Percentiles rank a stretch among this genome's conserved stretches.
phyloP scores from a whole-genome alignment of 1,140 invertebrate genomes.

The Drosophila erecta region DNA sequence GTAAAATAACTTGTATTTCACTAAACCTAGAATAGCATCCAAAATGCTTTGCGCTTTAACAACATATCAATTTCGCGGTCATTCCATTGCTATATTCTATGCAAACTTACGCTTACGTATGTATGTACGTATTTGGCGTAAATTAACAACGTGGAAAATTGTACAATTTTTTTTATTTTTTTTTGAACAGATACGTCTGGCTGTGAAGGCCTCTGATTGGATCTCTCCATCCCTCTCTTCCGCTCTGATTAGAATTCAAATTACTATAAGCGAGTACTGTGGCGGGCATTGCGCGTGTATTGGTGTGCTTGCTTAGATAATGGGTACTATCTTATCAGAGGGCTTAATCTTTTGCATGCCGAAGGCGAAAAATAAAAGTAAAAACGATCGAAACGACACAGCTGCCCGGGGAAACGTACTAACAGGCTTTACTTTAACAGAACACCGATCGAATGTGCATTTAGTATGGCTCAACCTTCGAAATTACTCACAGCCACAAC shows the following conservation, averaged over 20 bases:
- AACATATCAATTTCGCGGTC: too few relatives aligned
- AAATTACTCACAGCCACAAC: constrained; percentile 10
- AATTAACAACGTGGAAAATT: background rate
- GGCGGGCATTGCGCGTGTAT: background rate
- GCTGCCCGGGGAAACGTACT: constrained; percentile 3
- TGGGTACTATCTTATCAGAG: constrained; percentile 36
- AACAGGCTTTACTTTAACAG: constrained; percentile 6
- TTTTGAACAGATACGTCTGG: background rate
- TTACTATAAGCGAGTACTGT: constrained; percentile 18
- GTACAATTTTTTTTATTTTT: background rate
- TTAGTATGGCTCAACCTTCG: constrained; percentile 15
- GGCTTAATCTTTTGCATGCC: constrained; percentile 46
- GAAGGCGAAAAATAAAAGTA: constrained; percentile 19
- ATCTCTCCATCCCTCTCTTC: constrained; percentile 3
- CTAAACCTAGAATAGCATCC: too few relatives aligned
- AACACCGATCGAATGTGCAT: constrained; percentile 17
- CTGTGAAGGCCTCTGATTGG: constrained; percentile 6
- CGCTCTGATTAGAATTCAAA: constrained; percentile 32
- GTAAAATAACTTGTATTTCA: too few relatives aligned
- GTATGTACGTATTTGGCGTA: background rate
- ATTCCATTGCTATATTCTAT: too few relatives aligned
- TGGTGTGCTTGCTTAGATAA: constrained; percentile 23
- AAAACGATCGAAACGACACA: constrained; percentile 5
- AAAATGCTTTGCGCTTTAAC: too few relatives aligned
- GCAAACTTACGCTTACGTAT: too few relatives aligned